These are phyloP conservation scores for Rhynchonycteris naso DNA, from an alignment of 2,797 vertebrate species.

Conservation along the genomic window DNA sequence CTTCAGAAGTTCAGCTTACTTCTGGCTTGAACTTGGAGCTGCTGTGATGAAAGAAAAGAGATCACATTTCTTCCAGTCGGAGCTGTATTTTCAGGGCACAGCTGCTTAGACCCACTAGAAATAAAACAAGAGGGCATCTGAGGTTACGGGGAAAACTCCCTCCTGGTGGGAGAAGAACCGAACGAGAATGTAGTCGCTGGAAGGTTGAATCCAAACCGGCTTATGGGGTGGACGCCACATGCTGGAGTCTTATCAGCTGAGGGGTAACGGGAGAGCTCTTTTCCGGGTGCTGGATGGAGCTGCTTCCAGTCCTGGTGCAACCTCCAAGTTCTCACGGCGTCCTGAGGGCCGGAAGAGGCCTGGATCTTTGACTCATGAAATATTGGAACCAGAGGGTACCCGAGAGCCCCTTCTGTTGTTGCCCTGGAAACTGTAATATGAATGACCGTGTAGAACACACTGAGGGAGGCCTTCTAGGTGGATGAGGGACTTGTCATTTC, in stretches of 20 bases:
- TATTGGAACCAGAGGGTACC: not conserved
- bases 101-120: constrained; percentile 28
- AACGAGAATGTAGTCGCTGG: not conserved
- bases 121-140: constrained; percentile 11
- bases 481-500: not conserved
- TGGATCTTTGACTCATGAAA: not conserved
- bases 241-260: not conserved
- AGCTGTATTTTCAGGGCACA: constrained; percentile 50
- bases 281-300: not conserved
- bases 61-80: constrained; percentile 49
- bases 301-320: not conserved
- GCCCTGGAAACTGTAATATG: not conserved
- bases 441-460: no score
- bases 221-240: not conserved
- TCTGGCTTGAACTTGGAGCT: constrained; percentile 37
- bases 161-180: not conserved
- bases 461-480: not conserved
- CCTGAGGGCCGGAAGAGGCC: not conserved
- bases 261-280: not conserved
- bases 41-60: constrained; percentile 23
- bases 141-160: not conserved
- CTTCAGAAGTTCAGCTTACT: constrained; percentile 34
- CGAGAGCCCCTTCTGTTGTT: not conserved
- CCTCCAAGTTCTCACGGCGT: not conserved
- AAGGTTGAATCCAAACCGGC: not conserved